Evolutionary conservation across 2,113 vertebrate genomes (phyloP).

Genomic region (Cyprinodon brontotheroides): DNA sequence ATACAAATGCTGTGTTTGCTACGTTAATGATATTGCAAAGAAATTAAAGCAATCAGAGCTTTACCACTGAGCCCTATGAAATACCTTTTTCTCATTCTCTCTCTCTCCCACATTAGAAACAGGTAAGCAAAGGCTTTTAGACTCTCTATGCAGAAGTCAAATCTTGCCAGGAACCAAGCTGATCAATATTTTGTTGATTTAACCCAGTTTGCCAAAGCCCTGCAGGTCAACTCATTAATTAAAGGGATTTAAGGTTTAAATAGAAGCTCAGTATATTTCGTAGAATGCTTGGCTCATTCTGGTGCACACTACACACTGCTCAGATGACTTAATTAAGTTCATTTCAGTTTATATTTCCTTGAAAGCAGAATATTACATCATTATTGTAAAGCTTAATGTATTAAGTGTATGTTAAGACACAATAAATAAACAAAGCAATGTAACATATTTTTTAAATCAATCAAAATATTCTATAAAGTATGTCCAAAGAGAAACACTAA

Average conservation of each 20-base stretch:
- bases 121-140: background rate
- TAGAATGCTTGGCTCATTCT: background rate
- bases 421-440: background rate
- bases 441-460: background rate
- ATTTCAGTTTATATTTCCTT: background rate
- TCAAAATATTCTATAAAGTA: background rate
- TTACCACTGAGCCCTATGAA: background rate
- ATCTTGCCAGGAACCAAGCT: background rate
- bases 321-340: background rate
- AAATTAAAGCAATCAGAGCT: background rate
- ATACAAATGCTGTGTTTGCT: too few relatives aligned
- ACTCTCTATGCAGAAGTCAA: background rate
- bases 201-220: background rate
- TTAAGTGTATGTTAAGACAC: background rate
- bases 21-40: too few relatives aligned
- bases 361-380: background rate
- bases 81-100: background rate
- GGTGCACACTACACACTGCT: background rate
- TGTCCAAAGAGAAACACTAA: background rate
- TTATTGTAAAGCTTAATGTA: background rate
- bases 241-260: background rate
- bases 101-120: background rate
- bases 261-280: background rate
- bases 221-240: background rate
- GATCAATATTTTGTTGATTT: slow-evolving; percentile 1